Evolutionary conservation across 2,113 vertebrate species (phyloP), one percentile per base, ranked within the genome.

Genomic region (Vanacampus margaritifer): DNA sequence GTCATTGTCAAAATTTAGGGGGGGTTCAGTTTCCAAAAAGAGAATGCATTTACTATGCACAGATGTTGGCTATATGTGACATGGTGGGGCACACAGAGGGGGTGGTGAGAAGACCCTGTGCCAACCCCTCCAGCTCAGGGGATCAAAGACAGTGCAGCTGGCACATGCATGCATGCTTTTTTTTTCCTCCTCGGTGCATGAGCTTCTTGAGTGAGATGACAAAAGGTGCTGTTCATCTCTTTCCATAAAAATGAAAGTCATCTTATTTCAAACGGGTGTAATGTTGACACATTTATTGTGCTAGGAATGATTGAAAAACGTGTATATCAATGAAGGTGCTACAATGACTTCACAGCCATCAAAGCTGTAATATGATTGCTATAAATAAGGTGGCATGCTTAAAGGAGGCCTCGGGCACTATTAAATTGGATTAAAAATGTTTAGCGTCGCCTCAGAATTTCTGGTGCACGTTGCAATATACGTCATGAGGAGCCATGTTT

Each of bases 361-460:
- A 59, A 64, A 67, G 64, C 62, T 54, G 80, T 67, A 68, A 41
- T 41, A 78, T 41, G 35, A 74, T 77, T 58, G 68, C 84, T 82
- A 86, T 86, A 85, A 90, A 92, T 90, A 89, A 76, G 45, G 28
- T 50, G 63, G 60, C 76, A 83, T 72, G 65, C 82, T 46, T 63
- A 56, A 73, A 72, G n/a, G 46, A 67, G 60, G 83, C 84, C 82
- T 61, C 66, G 35, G 72, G 86, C 72, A 72, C 67, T 61, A 67
- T 72, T 68, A 78, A 88, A 85, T 84, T 73, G 86, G 87, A 91
- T 90, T 89, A 90, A 80, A n/a, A 80, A 74, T 84, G 74, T 89
- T 80, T 83, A 80, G 16, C 79, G 88, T 84, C 77, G 56, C 68
- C 57, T 74, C 50, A 71, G 66, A 75, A 77, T 72, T 72, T 72